Conservation (phyloP, 1,140 invertebrate species). For the Drosophila cardini region DNA sequence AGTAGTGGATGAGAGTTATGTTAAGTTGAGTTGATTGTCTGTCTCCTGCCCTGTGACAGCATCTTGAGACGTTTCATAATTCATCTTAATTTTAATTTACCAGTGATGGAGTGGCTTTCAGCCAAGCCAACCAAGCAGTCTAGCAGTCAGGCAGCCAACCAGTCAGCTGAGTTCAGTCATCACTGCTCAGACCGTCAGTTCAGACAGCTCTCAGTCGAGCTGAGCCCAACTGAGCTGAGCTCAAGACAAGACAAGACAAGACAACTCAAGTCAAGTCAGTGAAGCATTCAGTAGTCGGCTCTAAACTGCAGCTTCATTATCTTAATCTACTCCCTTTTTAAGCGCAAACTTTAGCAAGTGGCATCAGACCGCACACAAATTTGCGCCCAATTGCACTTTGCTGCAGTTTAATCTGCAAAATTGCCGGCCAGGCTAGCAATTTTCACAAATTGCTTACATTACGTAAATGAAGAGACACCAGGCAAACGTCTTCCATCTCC, state of each 20-base stretch:
- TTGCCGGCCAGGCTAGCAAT: constrained; percentile 72
- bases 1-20: not conserved
- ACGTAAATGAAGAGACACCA: constrained; percentile 79
- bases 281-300: constrained; percentile 37
- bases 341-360: constrained; percentile 67
- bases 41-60: constrained; percentile 51
- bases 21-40: constrained; percentile 42
- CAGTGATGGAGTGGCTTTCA: constrained; percentile 79
- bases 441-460: constrained; percentile 82
- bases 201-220: constrained; percentile 30
- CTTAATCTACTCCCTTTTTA: constrained; percentile 78
- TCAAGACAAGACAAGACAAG: not conserved
- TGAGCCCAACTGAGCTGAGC: constrained; percentile 12
- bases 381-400: constrained; percentile 82
- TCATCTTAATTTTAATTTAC: constrained; percentile 83
- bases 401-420: constrained; percentile 79
- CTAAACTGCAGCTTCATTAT: constrained; percentile 80
- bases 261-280: not conserved
- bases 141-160: constrained; percentile 16
- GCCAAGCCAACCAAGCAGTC: constrained; percentile 9
- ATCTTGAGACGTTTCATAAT: constrained; percentile 65
- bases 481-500: constrained; percentile 7
- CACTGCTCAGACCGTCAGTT: constrained; percentile 6
- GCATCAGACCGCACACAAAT: constrained; percentile 66
- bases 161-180: not conserved